A percentile compares a stretch with the other conserved stretches of the same genome.
These are phyloP conservation scores for Scopus umbretta DNA, from an alignment of 2,113 vertebrate species.

Conservation along the genomic window DNA sequence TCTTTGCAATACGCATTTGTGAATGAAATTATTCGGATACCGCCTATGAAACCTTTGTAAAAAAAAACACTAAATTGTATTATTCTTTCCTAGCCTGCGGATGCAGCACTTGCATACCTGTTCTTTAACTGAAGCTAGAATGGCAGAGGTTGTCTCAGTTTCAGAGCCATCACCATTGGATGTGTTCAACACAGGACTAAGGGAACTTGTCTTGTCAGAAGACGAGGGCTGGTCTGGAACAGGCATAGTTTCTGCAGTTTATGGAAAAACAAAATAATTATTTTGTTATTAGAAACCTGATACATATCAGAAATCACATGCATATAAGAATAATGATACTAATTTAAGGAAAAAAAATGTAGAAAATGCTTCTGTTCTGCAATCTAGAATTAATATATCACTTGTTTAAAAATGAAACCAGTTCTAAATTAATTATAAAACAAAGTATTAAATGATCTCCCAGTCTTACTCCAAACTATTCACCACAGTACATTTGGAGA, in stretches of 20 bases:
- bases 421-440: background rate
- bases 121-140: slow-evolving; percentile 97
- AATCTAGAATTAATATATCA: background rate
- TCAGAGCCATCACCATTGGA: slow-evolving; percentile 92
- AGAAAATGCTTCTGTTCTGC: background rate
- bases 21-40: background rate
- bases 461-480: background rate
- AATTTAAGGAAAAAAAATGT: background rate
- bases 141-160: slow-evolving; percentile 93
- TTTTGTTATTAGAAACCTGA: background rate
- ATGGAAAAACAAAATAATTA: background rate
- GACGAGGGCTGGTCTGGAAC: slow-evolving; percentile 94
- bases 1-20: background rate
- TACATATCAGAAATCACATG: background rate
- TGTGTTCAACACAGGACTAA: slow-evolving; percentile 86
- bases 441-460: background rate
- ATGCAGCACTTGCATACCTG: slow-evolving; percentile 77
- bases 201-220: slow-evolving; percentile 89
- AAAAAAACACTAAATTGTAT: background rate
- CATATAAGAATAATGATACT: background rate
- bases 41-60: background rate
- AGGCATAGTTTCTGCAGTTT: slow-evolving; percentile 87
- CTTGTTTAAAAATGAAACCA: background rate
- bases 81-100: background rate
- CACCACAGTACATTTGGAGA: background rate